Conservation (phyloP, 1,140 invertebrate species). For the Orussus abietinus region DNA sequence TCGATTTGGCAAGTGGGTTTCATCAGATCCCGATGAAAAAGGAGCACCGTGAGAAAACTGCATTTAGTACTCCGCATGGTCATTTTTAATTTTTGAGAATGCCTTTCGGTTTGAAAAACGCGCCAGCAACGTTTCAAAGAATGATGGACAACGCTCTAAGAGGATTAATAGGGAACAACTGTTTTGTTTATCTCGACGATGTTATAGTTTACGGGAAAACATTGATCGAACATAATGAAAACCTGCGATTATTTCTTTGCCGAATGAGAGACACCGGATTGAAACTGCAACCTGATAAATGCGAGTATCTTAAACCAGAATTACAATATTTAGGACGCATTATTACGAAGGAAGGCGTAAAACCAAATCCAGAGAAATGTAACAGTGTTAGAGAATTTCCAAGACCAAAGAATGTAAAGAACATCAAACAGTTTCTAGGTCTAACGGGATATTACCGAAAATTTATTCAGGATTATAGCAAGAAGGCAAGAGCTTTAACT, state of each 20-base stretch:
- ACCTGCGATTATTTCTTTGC: constrained; percentile 5
- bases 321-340: constrained; percentile 38
- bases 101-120: constrained; percentile 21
- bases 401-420: constrained; percentile 24
- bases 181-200: constrained; percentile 34
- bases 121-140: constrained; percentile 5
- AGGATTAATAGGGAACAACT: constrained; percentile 12
- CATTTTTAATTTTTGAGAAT: constrained; percentile 24
- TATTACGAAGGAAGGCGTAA: constrained; percentile 28
- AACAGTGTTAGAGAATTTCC: constrained; percentile 34
- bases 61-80: constrained; percentile 18
- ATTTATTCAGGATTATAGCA: constrained; percentile 32
- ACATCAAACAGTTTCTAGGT: constrained; percentile 38
- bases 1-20: constrained; percentile 52
- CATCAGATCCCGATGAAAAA: constrained; percentile 26
- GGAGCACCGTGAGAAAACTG: constrained; percentile 16
- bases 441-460: constrained; percentile 34
- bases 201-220: constrained; percentile 22
- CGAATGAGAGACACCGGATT: neutral
- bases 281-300: constrained; percentile 37
- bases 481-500: constrained; percentile 29
- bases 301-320: constrained; percentile 41
- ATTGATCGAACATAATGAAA: constrained; percentile 22
- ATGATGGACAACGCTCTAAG: constrained; percentile 3
- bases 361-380: constrained; percentile 37